Base-by-base conservation (phyloP, 2,888 invertebrate genomes). In the Eledone cirrhosa region DNA sequence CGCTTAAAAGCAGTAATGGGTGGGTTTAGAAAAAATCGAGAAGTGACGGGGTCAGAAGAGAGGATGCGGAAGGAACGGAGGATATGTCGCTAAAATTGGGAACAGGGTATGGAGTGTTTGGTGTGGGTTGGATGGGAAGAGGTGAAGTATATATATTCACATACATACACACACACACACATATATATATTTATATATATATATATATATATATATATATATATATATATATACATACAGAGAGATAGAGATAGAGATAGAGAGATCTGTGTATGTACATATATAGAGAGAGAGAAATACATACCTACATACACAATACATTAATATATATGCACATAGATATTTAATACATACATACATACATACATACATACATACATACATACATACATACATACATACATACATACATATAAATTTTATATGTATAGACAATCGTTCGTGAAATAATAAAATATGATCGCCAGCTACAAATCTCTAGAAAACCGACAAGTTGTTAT, bases 191-290 rank as follows among this genome's bases (percentile, higher is more conserved):
- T 19, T 19, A 19, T 19, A 19, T 19, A 63, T 19, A 63, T 4
- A 63, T 19, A 63, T 19, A 63, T 2, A 63, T 63, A 63, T 59
- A 59, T 59, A 59, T 59, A 59, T 59, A 59, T 59, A 59, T 59
- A 16, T 63, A 63, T 63, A 63, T 16, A 63, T 63, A 19, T 19
- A 63, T 19, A 63, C 27, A 63, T 19, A 63, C 19, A 63, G 11
- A 63, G 11, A 16, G 11, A 19, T 63, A 63, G 1, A 63, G 11
- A 63, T 63, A 63, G 11, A 16, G 11, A 19, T 63, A 63, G 1
- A 63, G 11, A 63, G 11, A 59, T 59, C 3, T 59, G 2, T 63
- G 19, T 63, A 63, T 16, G 19, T 63, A 19, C 27, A 63, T 19
- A 63, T 19, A 63, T 19, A 63, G 11, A 63, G 11, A 63, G 11